phyloP scores from a whole-genome alignment of 2,113 vertebrate species.

The Pristiophorus japonicus region DNA sequence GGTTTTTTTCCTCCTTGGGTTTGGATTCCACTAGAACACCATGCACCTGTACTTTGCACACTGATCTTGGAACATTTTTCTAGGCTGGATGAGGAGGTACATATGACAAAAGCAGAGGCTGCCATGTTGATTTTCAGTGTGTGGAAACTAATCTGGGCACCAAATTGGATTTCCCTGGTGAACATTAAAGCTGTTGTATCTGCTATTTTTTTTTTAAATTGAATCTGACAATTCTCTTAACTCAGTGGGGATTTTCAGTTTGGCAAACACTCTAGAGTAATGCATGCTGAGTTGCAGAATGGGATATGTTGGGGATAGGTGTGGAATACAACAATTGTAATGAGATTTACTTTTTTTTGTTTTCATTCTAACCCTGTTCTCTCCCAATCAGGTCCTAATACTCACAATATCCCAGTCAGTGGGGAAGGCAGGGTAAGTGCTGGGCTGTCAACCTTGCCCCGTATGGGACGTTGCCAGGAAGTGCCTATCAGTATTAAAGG shows the following conservation, averaged over 20 bases:
- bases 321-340: not conserved
- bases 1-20: not conserved
- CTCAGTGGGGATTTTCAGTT: not conserved
- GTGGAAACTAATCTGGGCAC: not conserved
- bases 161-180: not conserved
- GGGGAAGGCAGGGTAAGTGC: not conserved
- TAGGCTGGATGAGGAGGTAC: not conserved
- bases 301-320: not conserved
- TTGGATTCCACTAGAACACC: not conserved
- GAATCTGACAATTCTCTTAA: not conserved
- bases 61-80: not conserved
- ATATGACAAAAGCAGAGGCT: not conserved
- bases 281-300: not conserved
- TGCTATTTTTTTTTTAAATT: not conserved
- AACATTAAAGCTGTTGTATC: not conserved
- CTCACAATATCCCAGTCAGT: not conserved
- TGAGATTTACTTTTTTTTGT: not conserved
- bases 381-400: not conserved
- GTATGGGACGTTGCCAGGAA: not conserved
- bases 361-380: not conserved
- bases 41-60: not conserved
- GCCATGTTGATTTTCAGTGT: not conserved
- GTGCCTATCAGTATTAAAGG: not conserved
- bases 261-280: not conserved
- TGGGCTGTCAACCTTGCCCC: not conserved